phyloP scores from a whole-genome alignment of 2,797 vertebrate species.

The Cryptoblepharus egeriae region DNA sequence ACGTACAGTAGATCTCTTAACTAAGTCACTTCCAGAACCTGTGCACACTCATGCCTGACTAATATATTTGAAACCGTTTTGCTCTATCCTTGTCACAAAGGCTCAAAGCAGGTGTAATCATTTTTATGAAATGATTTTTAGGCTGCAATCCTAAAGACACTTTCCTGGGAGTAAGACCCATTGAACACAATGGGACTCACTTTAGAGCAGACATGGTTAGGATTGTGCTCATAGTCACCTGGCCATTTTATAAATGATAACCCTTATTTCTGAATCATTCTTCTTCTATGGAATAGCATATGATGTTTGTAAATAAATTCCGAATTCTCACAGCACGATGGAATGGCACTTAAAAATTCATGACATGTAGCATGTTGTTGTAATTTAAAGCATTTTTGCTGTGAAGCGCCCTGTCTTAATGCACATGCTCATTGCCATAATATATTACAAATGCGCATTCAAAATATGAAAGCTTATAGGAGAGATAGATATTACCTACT shows the following conservation, averaged over 20 bases:
- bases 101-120: neutral
- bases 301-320: neutral
- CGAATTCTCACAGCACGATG: neutral
- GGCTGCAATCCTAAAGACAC: too few relatives aligned
- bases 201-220: too few relatives aligned
- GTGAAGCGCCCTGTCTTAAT: neutral
- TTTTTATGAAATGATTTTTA: neutral
- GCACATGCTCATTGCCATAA: neutral
- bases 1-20: neutral
- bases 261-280: neutral
- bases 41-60: neutral
- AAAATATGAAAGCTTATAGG: slow-evolving; percentile 9
- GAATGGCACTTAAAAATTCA: neutral
- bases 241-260: neutral
- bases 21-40: neutral
- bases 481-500: neutral
- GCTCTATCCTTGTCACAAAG: neutral
- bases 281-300: neutral
- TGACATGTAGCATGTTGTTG: neutral
- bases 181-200: too few relatives aligned
- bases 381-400: slow-evolving; percentile 8
- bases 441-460: neutral
- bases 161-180: too few relatives aligned
- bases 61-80: neutral
- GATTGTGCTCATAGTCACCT: too few relatives aligned